phyloP scores from a whole-genome alignment of 2,888 invertebrate genomes.

The Pyrocoelia pectoralis region DNA sequence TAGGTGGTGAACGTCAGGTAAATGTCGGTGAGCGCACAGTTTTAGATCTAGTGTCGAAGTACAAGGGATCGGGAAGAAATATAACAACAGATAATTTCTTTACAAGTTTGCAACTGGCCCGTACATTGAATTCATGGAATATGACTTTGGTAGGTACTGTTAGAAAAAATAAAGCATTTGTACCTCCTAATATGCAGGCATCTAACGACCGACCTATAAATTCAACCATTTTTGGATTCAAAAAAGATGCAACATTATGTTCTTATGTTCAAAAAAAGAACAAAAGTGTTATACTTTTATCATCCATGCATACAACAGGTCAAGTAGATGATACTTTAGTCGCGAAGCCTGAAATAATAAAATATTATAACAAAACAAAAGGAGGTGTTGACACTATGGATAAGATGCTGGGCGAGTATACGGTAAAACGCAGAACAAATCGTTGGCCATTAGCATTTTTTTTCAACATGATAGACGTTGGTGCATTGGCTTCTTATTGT shows the following conservation, averaged over 20 bases:
- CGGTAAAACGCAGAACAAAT: slow-evolving; percentile 5
- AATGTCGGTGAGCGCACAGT: slow-evolving; percentile 20
- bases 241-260: not conserved
- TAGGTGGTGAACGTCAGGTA: slow-evolving; percentile 9
- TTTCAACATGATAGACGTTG: not conserved
- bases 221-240: slow-evolving; percentile 1
- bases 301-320: slow-evolving; percentile 4
- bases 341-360: slow-evolving; percentile 7
- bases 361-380: not conserved
- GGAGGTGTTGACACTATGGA: slow-evolving; percentile 6
- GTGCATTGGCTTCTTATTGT: not conserved
- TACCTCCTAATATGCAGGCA: slow-evolving; percentile 9
- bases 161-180: slow-evolving; percentile 8
- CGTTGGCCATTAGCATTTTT: slow-evolving; percentile 4
- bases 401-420: slow-evolving; percentile 8
- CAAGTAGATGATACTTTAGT: not conserved
- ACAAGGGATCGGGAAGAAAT: slow-evolving; percentile 21
- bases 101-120: slow-evolving; percentile 10
- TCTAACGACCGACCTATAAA: slow-evolving; percentile 6
- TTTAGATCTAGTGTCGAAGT: slow-evolving; percentile 10
- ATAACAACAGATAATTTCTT: slow-evolving; percentile 22
- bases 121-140: slow-evolving; percentile 8
- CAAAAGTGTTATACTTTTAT: slow-evolving; percentile 4
- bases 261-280: slow-evolving; percentile 5
- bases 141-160: no score